Base-by-base conservation (phyloP, 2,113 vertebrate species). In the Sprattus sprattus region DNA sequence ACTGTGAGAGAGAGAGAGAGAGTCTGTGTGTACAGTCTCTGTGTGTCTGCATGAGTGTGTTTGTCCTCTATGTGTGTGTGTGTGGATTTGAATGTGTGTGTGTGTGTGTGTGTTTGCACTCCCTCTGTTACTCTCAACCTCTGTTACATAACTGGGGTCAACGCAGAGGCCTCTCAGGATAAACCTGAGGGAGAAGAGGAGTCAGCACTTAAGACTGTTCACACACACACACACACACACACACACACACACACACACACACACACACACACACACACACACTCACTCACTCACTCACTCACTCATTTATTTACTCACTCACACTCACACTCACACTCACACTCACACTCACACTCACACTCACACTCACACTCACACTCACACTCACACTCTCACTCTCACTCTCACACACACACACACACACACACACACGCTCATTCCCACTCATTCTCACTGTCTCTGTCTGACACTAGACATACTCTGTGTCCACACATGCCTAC, bases 101-200 rank as follows among this genome's bases (percentile, higher is more conserved):
- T 71, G 64, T 71, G 64, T 71, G n/a, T 82, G 46, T 60, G 57
- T n/a, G 22, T 82, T n/a, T n/a, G n/a, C n/a, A n/a, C n/a, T n/a
- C n/a, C n/a, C n/a, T n/a, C n/a, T n/a, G 85, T 84, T 49, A 81
- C 82, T 28, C 64, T 80, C 81, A 84, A 86, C 88, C 81, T 88
- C 85, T 49, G 81, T 90, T 90, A 85, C 86, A 86, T 88, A 90
- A 90, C 57, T 83, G 83, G 87, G 82, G 85, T 86, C 84, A 49
- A 60, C 67, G 78, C 80, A 84, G 83, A 78, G 46, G 86, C 49
- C 50, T 22, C 82, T 83, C 84, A 47, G 82, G 52, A 16, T 54
- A 54, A 22, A 22, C 57, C 22, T 60, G 20, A 60, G 84, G 75
- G 80, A 85, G 71, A n/a, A 60, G 4, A 84, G 22, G 20, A 81